Conservation (phyloP, 2,113 vertebrate genomes). For the Cavia aperea region DNA sequence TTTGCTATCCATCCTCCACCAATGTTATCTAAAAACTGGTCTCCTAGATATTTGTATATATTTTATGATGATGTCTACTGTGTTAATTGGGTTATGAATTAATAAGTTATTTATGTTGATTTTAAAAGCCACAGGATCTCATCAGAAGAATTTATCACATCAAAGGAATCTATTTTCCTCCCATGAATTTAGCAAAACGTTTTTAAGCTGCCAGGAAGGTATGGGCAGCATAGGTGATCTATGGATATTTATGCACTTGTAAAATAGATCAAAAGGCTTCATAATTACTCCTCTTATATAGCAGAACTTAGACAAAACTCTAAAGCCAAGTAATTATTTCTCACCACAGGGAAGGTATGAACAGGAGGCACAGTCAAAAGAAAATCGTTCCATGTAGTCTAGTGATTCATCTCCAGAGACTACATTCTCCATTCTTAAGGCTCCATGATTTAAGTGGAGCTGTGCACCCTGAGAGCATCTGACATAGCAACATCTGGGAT, state of each 20-base stretch:
- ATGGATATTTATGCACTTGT: neutral
- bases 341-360: slow-evolving; percentile 8
- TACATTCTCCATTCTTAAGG: neutral
- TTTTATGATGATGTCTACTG: neutral
- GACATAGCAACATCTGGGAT: neutral
- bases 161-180: neutral
- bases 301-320: neutral
- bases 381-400: neutral
- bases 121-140: neutral
- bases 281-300: neutral
- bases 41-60: neutral
- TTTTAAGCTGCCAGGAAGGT: neutral
- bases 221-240: neutral
- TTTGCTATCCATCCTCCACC: neutral
- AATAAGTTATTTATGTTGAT: neutral
- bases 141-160: slow-evolving; percentile 17
- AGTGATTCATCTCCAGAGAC: neutral
- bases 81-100: neutral
- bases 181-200: neutral
- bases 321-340: neutral
- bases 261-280: neutral
- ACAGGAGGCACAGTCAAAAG: neutral
- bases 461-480: neutral
- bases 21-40: neutral
- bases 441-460: neutral